Evolutionary conservation across 2,888 invertebrate species (phyloP).

Genomic region (Melangyna quadrimaculata): DNA sequence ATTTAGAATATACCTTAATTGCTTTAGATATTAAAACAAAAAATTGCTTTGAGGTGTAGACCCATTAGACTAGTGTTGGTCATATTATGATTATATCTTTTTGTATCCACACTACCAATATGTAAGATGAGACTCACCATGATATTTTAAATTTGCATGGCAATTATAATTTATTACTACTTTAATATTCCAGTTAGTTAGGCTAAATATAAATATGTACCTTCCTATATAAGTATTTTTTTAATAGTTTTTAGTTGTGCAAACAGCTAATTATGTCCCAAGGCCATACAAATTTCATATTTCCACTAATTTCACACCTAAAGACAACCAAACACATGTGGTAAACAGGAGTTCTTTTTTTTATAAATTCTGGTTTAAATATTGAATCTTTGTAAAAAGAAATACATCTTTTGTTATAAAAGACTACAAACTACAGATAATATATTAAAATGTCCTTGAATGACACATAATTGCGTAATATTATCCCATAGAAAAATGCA

Average conservation of each 20-base stretch:
- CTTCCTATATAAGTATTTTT: too few species aligned
- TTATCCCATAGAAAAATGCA: background rate
- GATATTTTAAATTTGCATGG: too few species aligned
- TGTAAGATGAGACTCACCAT: too few species aligned
- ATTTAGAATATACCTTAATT: too few species aligned
- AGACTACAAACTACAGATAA: background rate
- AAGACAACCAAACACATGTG: background rate
- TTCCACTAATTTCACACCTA: background rate
- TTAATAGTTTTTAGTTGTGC: background rate
- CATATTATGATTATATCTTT: too few species aligned
- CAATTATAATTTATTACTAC: too few species aligned
- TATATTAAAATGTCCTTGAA: background rate
- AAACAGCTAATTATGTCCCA: background rate
- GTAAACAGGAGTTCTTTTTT: background rate
- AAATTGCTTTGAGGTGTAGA: background rate
- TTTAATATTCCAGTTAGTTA: too few species aligned
- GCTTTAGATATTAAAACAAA: background rate
- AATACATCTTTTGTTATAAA: background rate
- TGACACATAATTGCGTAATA: background rate
- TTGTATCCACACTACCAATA: too few species aligned
- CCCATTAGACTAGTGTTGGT: background rate
- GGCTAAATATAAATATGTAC: background rate
- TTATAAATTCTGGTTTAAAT: background rate
- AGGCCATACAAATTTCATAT: background rate
- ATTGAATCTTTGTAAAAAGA: background rate